Evolutionary conservation across 2,888 invertebrate species (phyloP).

Genomic region (Lasioglossum calceatum): DNA sequence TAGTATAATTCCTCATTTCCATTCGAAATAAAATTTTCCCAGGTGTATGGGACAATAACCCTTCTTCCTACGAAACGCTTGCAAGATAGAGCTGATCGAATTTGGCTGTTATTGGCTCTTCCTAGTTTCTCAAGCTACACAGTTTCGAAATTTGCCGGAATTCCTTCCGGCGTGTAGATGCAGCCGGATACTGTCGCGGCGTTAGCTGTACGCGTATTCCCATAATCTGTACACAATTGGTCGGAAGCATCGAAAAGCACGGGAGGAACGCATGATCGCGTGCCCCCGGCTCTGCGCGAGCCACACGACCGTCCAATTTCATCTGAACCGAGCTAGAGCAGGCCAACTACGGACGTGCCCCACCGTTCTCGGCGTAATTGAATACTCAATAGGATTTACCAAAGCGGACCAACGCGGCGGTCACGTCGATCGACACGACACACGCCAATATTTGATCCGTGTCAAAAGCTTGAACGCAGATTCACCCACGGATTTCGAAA

Average conservation of each 20-base stretch:
- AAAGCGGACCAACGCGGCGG: slow-evolving; percentile 67
- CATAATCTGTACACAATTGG: slow-evolving; percentile 52
- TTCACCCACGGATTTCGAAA: slow-evolving; percentile 69
- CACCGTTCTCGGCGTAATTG: slow-evolving; percentile 68
- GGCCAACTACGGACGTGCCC: slow-evolving; percentile 56
- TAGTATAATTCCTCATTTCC: too few species aligned
- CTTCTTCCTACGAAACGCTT: neutral
- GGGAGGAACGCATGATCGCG: slow-evolving; percentile 41
- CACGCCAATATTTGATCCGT: slow-evolving; percentile 76
- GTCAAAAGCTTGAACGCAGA: slow-evolving; percentile 71
- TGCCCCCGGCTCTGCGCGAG: slow-evolving; percentile 51
- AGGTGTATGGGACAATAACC: too few species aligned
- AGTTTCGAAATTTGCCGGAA: neutral
- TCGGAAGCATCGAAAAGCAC: slow-evolving; percentile 31
- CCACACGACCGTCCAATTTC: slow-evolving; percentile 67
- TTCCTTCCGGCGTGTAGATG: neutral
- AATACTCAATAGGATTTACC: slow-evolving; percentile 77
- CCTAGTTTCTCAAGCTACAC: neutral
- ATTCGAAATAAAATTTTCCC: too few species aligned
- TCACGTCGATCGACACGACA: slow-evolving; percentile 70
- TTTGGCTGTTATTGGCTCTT: slow-evolving; percentile 1
- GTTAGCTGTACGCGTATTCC: slow-evolving; percentile 27
- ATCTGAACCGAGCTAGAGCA: slow-evolving; percentile 52
- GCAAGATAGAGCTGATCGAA: neutral
- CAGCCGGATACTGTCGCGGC: neutral